Conservation (phyloP, 1,140 invertebrate species). For the Diprion similis region DNA sequence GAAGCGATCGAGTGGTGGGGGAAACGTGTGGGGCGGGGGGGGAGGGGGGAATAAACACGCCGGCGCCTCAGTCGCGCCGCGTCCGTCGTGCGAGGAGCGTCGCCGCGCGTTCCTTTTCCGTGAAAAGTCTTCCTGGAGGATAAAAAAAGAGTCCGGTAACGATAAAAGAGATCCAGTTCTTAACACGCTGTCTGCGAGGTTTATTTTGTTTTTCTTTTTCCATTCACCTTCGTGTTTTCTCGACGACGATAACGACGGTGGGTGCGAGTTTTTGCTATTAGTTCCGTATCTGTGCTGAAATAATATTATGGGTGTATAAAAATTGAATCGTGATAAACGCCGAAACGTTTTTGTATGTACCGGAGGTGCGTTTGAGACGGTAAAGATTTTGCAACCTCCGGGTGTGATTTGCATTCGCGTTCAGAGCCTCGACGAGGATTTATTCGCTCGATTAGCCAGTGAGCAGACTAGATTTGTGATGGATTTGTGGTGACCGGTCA, state of each 20-base stretch:
- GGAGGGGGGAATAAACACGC: conserved; percentile 48
- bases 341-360: too few species aligned
- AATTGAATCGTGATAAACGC: too few species aligned
- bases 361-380: too few species aligned
- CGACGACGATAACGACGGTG: background rate
- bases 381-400: too few species aligned
- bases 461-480: too few species aligned
- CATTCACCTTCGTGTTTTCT: background rate
- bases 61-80: conserved; percentile 56
- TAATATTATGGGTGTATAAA: too few species aligned
- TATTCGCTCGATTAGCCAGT: too few species aligned
- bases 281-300: background rate
- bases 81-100: conserved; percentile 30
- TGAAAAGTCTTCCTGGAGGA: conserved; percentile 6
- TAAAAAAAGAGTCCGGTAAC: background rate
- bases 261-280: background rate
- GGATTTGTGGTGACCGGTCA: too few species aligned
- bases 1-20: background rate
- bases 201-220: background rate
- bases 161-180: background rate
- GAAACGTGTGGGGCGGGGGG: background rate
- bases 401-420: too few species aligned
- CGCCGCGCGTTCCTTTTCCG: background rate
- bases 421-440: too few species aligned
- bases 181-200: background rate